A percentile compares a stretch with the other conserved stretches of the same genome.
Conservation (phyloP, 2,797 vertebrate genomes). For the Rhabdophis nuchalis region DNA sequence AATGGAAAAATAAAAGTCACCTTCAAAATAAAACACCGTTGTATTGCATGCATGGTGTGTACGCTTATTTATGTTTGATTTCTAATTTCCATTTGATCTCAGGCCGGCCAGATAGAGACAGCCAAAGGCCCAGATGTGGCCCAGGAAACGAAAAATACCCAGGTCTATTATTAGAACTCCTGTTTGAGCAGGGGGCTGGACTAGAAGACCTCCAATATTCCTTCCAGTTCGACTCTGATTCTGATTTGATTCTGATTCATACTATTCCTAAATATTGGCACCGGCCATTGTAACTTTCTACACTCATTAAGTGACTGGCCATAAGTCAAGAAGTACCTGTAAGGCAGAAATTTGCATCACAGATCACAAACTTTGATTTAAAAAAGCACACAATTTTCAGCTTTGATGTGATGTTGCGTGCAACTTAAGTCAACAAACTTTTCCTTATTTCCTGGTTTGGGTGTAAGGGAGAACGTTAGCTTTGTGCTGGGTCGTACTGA, state of each 20-base stretch:
- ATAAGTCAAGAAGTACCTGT: not conserved
- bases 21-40: not conserved
- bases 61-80: not conserved
- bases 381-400: not conserved
- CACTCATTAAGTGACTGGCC: not conserved
- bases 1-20: not conserved
- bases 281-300: not conserved
- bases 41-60: too few species aligned
- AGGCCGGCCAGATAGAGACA: accelerated
- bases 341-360: not conserved
- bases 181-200: too few species aligned
- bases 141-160: not conserved
- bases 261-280: not conserved
- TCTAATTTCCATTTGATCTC: not conserved
- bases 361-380: not conserved
- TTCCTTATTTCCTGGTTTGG: too few species aligned
- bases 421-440: not conserved
- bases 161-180: not conserved
- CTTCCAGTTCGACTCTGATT: too few species aligned
- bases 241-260: not conserved
- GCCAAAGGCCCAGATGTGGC: not conserved
- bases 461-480: too few species aligned
- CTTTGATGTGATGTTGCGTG: not conserved
- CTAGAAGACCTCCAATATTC: too few species aligned
- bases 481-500: too few species aligned